phyloP scores from a whole-genome alignment of 2,888 invertebrate species.

The Cephus pulcher region DNA sequence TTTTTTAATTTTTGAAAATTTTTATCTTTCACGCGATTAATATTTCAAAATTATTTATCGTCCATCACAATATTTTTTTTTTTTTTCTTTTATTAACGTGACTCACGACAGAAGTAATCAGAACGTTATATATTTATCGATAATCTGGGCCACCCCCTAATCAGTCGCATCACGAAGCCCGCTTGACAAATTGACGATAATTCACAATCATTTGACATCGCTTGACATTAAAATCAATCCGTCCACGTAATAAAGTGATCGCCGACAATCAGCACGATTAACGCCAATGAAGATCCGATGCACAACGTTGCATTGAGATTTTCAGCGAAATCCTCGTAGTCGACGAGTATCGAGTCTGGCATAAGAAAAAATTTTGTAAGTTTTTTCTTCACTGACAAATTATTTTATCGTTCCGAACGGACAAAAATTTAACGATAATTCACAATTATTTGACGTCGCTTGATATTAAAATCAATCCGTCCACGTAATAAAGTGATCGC shows the following conservation, averaged over 20 bases:
- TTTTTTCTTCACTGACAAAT: too few relatives aligned
- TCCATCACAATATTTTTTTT: background rate
- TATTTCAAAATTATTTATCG: background rate
- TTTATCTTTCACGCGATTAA: background rate
- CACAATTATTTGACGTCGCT: slow-evolving; percentile 61
- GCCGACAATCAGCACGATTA: slow-evolving; percentile 59
- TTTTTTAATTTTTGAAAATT: background rate
- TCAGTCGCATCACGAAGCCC: slow-evolving; percentile 9
- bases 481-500: slow-evolving; percentile 61
- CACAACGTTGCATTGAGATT: slow-evolving; percentile 41
- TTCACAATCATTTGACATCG: slow-evolving; percentile 62
- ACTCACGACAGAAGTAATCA: background rate
- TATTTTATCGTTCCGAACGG: too few relatives aligned
- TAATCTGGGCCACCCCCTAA: slow-evolving; percentile 23
- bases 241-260: slow-evolving; percentile 61
- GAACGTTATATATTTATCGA: slow-evolving; percentile 11
- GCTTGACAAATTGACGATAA: slow-evolving; percentile 59
- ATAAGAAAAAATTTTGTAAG: too few relatives aligned
- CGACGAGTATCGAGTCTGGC: background rate
- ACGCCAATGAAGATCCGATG: slow-evolving; percentile 59
- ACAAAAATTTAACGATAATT: slow-evolving; percentile 49
- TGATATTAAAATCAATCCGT: slow-evolving; percentile 64
- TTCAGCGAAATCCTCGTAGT: slow-evolving; percentile 18
- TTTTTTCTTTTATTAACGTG: background rate
- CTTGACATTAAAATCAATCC: slow-evolving; percentile 64